Percentiles rank a stretch among this genome's conserved stretches.
Conservation (phyloP, 2,113 vertebrate species). For the Platysternon megacephalum region DNA sequence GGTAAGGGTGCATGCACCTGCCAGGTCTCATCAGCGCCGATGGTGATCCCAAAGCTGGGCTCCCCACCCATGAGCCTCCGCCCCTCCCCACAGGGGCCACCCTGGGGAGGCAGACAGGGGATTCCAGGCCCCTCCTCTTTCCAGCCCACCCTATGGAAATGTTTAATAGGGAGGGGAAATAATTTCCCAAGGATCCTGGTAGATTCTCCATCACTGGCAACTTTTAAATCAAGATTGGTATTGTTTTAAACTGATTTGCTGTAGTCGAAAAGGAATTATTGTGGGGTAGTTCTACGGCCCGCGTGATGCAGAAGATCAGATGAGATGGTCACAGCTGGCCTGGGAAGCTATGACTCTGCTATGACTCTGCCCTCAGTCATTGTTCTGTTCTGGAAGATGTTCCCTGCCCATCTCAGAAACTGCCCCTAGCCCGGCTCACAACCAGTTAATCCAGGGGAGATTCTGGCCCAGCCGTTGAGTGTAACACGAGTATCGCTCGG, state of each 20-base stretch:
- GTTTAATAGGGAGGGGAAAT: background rate
- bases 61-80: too few relatives aligned
- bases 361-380: background rate
- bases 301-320: background rate
- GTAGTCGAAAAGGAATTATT: too few relatives aligned
- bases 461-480: background rate
- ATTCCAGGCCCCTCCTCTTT: background rate
- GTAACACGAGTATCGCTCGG: background rate
- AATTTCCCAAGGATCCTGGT: background rate
- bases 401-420: background rate
- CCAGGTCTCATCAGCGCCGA: background rate
- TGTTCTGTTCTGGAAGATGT: background rate
- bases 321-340: background rate
- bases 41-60: rapidly evolving
- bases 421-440: background rate
- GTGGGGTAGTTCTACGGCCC: background rate
- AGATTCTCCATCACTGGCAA: background rate
- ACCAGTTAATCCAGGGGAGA: background rate
- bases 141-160: background rate
- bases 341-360: background rate
- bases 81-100: too few relatives aligned
- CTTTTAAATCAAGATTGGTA: background rate
- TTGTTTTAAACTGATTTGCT: background rate
- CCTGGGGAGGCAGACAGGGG: too few relatives aligned
- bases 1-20: constrained; percentile 31